A percentile compares a stretch with the other conserved stretches of the same genome.
Evolutionary conservation across 2,888 invertebrate species (phyloP).

Genomic region (Sesamia inferens): DNA sequence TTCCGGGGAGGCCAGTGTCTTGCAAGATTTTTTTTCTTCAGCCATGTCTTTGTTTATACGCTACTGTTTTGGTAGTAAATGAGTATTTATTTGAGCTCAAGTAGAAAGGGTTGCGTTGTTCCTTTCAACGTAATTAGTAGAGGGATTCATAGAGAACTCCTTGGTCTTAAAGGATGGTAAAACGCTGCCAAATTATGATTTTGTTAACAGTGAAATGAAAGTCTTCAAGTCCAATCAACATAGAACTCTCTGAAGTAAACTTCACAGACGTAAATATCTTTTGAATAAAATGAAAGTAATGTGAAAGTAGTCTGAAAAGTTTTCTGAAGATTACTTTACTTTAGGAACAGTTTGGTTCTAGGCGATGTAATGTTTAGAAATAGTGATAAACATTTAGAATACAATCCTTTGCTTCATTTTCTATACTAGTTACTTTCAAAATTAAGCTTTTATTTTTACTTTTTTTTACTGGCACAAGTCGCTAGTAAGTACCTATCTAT

Average conservation of each 20-base stretch:
- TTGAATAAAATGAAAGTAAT: conserved; percentile 1
- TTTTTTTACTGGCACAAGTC: not conserved
- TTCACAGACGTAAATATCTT: not conserved
- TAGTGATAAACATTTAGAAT: not conserved
- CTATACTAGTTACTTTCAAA: not conserved
- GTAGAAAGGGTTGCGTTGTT: conserved; percentile 61
- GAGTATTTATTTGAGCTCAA: conserved; percentile 63
- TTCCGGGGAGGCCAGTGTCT: conserved; percentile 83
- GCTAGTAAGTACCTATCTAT: not conserved
- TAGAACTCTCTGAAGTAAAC: conserved; percentile 8
- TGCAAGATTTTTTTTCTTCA: conserved; percentile 80
- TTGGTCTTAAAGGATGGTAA: conserved; percentile 17
- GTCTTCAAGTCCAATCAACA: not conserved
- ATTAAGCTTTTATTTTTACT: not conserved
- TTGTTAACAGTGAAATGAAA: not conserved
- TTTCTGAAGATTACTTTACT: not conserved
- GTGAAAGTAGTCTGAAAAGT: conserved; percentile 22
- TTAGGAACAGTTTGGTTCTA: not conserved
- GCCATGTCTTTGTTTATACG: conserved; percentile 83
- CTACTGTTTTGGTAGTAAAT: conserved; percentile 70
- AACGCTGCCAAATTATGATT: conserved; percentile 36
- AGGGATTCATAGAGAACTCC: conserved; percentile 9
- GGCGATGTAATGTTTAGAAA: not conserved
- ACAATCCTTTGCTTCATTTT: not conserved
- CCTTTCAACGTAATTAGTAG: conserved; percentile 60